phyloP scores from a whole-genome alignment of 2,888 invertebrate genomes.

The Drosophila eohydei region DNA sequence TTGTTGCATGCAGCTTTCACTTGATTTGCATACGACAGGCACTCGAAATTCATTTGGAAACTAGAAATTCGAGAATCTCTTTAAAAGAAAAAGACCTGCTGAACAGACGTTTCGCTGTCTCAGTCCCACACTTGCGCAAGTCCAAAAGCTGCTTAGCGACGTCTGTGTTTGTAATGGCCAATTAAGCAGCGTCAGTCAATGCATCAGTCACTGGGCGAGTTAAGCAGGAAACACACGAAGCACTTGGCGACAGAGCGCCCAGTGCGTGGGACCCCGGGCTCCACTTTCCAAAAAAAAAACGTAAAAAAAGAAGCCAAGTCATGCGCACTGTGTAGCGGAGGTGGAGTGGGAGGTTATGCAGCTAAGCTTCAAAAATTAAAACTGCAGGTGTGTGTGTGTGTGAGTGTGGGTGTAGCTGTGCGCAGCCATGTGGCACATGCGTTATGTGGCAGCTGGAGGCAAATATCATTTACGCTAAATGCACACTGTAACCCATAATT shows the following conservation, averaged over 20 bases:
- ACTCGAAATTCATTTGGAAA: conserved; percentile 49
- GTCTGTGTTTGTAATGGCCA: conserved; percentile 67
- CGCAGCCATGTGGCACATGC: conserved; percentile 63
- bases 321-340: conserved; percentile 44
- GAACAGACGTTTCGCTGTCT: neutral
- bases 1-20: conserved; percentile 74
- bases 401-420: conserved; percentile 28
- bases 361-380: conserved; percentile 46
- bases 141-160: conserved; percentile 61
- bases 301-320: conserved; percentile 53
- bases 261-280: conserved; percentile 67
- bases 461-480: conserved; percentile 76
- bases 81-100: conserved; percentile 1
- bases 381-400: conserved; percentile 48
- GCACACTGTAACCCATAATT: conserved; percentile 72
- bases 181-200: conserved; percentile 64
- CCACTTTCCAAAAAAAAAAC: conserved; percentile 50
- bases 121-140: conserved; percentile 37
- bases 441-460: conserved; percentile 52
- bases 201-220: conserved; percentile 45
- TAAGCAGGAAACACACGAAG: conserved; percentile 68
- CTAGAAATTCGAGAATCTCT: conserved; percentile 49
- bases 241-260: conserved; percentile 40
- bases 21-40: conserved; percentile 71
- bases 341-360: conserved; percentile 69